phyloP scores from a whole-genome alignment of 2,888 invertebrate genomes.

The Melanostoma mellinum region DNA sequence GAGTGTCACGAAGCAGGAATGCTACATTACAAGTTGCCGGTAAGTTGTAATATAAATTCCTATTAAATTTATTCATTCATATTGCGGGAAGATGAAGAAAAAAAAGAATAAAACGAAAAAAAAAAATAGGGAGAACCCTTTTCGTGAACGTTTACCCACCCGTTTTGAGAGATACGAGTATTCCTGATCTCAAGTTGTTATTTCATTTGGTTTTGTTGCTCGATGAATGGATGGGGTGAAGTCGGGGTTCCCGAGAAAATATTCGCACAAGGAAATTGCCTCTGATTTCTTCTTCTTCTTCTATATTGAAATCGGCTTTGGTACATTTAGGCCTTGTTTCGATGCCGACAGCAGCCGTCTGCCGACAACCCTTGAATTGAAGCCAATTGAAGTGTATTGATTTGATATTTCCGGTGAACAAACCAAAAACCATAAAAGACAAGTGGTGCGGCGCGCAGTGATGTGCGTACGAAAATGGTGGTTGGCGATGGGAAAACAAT shows the following conservation, averaged over 20 bases:
- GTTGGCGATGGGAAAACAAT: constrained; percentile 68
- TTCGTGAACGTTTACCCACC: constrained; percentile 30
- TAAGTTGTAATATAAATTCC: constrained; percentile 82
- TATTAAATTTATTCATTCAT: constrained; percentile 73
- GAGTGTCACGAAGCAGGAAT: constrained; percentile 91
- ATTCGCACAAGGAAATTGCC: constrained; percentile 53
- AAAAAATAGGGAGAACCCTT: constrained; percentile 35
- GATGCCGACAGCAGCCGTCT: neutral
- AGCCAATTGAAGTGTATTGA: constrained; percentile 72
- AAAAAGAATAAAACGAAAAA: neutral
- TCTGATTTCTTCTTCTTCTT: constrained; percentile 54
- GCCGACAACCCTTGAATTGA: constrained; percentile 34
- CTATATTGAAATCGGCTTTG: constrained; percentile 68
- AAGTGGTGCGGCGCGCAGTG: constrained; percentile 23
- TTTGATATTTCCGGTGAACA: constrained; percentile 70
- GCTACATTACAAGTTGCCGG: constrained; percentile 93
- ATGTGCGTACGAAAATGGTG: constrained; percentile 50
- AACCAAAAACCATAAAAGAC: constrained; percentile 56
- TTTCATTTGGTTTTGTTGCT: constrained; percentile 47
- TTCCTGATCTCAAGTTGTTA: constrained; percentile 47
- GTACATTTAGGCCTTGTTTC: constrained; percentile 38
- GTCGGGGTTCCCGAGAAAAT: neutral
- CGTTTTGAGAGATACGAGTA: neutral
- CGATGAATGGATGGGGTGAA: neutral
- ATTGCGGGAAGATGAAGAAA: constrained; percentile 33